Conservation (phyloP, 2,113 vertebrate species). For the Galeopterus variegatus region DNA sequence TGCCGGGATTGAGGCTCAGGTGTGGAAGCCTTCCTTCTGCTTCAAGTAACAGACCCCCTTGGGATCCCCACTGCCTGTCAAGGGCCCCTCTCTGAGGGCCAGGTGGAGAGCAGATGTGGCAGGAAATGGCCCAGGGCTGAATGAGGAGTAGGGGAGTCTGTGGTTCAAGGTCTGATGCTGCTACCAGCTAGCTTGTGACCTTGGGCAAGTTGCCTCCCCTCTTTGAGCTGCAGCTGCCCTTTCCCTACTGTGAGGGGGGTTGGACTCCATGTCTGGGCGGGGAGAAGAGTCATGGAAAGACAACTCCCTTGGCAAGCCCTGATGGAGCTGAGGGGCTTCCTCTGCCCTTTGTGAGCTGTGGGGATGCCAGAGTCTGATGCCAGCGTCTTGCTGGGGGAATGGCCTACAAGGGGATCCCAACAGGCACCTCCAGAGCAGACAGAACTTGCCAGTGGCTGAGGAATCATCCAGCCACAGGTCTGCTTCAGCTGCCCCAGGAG, state of each 20-base stretch:
- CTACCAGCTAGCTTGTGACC: conserved; percentile 27
- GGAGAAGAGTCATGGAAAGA: not conserved
- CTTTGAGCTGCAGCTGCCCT: not conserved
- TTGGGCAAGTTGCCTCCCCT: not conserved
- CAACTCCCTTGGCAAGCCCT: not conserved
- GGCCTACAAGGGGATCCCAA: not conserved
- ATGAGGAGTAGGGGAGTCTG: conserved; percentile 18
- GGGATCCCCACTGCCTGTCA: conserved; percentile 36
- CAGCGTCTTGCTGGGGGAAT: conserved; percentile 76
- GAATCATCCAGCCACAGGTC: not conserved
- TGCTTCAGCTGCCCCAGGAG: not conserved
- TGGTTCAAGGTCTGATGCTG: not conserved
- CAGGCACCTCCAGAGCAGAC: conserved; percentile 17
- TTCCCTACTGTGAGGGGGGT: not conserved
- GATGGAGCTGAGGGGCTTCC: not conserved
- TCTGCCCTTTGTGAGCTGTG: not conserved
- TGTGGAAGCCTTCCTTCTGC: conserved; percentile 97
- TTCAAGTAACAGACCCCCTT: conserved; percentile 87
- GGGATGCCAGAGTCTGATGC: not conserved
- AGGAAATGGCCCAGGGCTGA: conserved; percentile 54
- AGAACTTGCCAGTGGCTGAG: not conserved
- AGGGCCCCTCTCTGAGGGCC: not conserved
- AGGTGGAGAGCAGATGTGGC: not conserved
- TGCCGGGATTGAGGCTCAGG: conserved; percentile 96
- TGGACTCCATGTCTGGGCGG: not conserved